These are phyloP conservation scores for Congeria kusceri DNA, from an alignment of 2,888 invertebrate species.

Conservation along the genomic window DNA sequence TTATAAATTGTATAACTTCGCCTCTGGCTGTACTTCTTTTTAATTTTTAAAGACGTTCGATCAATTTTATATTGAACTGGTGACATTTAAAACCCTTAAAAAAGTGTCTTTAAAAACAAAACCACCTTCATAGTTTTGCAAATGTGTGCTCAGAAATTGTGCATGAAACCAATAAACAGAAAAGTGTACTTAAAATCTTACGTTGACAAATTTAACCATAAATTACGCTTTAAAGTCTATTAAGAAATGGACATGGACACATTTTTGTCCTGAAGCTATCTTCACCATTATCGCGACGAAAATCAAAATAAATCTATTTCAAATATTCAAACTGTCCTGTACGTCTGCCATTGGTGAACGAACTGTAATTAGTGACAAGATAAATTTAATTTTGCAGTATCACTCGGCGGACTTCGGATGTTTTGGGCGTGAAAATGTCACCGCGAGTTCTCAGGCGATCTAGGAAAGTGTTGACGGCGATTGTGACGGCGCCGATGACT, in stretches of 20 bases:
- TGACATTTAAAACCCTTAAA: too few relatives aligned
- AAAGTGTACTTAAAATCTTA: slow-evolving; percentile 2
- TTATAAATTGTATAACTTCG: too few relatives aligned
- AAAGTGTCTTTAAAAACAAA: too few relatives aligned
- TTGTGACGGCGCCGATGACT: too few relatives aligned
- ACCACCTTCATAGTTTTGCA: too few relatives aligned
- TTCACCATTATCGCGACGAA: slow-evolving; percentile 32
- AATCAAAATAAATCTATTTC: slow-evolving; percentile 42
- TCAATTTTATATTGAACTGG: too few relatives aligned
- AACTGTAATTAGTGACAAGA: slow-evolving; percentile 24
- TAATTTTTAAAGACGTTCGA: too few relatives aligned
- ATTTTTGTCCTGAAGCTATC: slow-evolving; percentile 25
- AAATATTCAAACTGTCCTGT: slow-evolving; percentile 27
- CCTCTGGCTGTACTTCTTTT: slow-evolving; percentile 32
- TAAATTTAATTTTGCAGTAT: slow-evolving; percentile 30
- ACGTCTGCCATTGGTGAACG: slow-evolving; percentile 29
- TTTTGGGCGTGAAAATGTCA: too few relatives aligned
- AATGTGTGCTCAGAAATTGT: too few relatives aligned
- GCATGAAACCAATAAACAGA: background rate
- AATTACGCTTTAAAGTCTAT: slow-evolving; percentile 10
- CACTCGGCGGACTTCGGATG: background rate
- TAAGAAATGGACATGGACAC: slow-evolving; percentile 16
- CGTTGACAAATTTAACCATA: slow-evolving; percentile 5
- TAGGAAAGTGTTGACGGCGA: too few relatives aligned
- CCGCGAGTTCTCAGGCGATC: too few relatives aligned